Evolutionary conservation across 2,113 vertebrate genomes (phyloP).

Genomic region (Tamias sibiricus): DNA sequence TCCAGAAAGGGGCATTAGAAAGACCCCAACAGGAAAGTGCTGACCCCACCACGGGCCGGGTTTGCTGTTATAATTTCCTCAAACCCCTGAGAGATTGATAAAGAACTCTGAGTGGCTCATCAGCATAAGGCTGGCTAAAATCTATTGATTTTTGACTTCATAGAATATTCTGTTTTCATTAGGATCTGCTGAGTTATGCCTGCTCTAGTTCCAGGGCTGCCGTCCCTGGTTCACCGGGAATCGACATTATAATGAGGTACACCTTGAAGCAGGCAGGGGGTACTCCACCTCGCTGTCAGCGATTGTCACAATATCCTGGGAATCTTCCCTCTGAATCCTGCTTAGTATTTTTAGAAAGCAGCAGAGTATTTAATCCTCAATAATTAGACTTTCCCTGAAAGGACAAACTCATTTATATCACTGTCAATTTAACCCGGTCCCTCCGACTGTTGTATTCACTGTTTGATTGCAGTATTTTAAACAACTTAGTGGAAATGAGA

Average conservation of each 20-base stretch:
- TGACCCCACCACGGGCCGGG: neutral
- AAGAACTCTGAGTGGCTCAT: slow-evolving; percentile 63
- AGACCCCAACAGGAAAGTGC: slow-evolving; percentile 50
- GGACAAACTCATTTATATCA: slow-evolving; percentile 44
- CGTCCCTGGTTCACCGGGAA: neutral
- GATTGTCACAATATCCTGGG: neutral
- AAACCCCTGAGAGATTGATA: slow-evolving; percentile 63
- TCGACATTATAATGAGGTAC: slow-evolving; percentile 57
- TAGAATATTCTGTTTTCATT: slow-evolving; percentile 73
- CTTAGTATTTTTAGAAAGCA: slow-evolving; percentile 65
- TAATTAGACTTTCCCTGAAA: slow-evolving; percentile 69
- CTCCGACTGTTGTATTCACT: neutral
- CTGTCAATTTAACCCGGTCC: slow-evolving; percentile 39
- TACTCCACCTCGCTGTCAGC: neutral
- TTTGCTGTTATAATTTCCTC: neutral
- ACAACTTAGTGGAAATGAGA: slow-evolving; percentile 55
- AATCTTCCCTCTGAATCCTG: slow-evolving; percentile 21
- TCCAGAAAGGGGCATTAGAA: neutral
- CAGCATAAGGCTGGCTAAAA: slow-evolving; percentile 78
- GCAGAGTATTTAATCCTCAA: slow-evolving; percentile 63
- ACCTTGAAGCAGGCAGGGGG: neutral
- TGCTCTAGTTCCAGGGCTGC: neutral
- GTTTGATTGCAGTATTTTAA: neutral
- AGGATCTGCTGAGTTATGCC: slow-evolving; percentile 52
- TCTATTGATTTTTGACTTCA: slow-evolving; percentile 77